A percentile compares a stretch with the other conserved stretches of the same genome.
Evolutionary conservation across 2,888 invertebrate genomes (phyloP).

Genomic region (Hedya salicella): DNA sequence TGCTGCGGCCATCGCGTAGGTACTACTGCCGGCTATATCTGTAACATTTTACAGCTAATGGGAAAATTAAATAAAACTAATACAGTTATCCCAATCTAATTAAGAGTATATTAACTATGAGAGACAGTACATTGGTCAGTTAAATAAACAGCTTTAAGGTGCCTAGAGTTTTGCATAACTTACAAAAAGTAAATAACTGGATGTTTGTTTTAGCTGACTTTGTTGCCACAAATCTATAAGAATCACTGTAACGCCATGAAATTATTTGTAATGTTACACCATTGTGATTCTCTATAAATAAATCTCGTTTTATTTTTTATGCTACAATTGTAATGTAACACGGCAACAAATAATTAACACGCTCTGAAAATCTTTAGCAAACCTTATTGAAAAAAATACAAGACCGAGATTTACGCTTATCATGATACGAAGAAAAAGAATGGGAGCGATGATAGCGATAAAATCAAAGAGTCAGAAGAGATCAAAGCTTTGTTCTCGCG

Average conservation of each 20-base stretch:
- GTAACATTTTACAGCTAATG: neutral
- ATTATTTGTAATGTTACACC: too few relatives aligned
- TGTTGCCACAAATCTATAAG: too few relatives aligned
- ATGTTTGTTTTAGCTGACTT: too few relatives aligned
- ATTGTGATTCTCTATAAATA: too few relatives aligned
- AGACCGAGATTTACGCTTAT: slow-evolving; percentile 31
- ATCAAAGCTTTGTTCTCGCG: slow-evolving; percentile 40
- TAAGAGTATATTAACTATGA: neutral
- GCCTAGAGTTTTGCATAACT: too few relatives aligned
- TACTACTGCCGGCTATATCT: neutral
- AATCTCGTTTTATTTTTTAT: too few relatives aligned
- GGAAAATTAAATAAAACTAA: neutral
- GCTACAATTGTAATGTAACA: too few relatives aligned
- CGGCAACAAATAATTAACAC: slow-evolving; percentile 13
- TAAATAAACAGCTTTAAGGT: too few relatives aligned
- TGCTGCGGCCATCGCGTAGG: neutral
- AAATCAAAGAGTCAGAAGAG: slow-evolving; percentile 39
- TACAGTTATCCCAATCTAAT: neutral
- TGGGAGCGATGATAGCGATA: slow-evolving; percentile 40
- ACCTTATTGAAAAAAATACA: slow-evolving; percentile 12
- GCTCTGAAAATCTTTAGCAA: slow-evolving; percentile 3
- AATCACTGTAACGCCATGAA: too few relatives aligned
- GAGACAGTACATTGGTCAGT: too few relatives aligned
- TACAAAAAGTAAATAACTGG: too few relatives aligned
- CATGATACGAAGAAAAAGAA: slow-evolving; percentile 39